Evolutionary conservation across 2,113 vertebrate genomes (phyloP).

Genomic region (Parotia lawesii): DNA sequence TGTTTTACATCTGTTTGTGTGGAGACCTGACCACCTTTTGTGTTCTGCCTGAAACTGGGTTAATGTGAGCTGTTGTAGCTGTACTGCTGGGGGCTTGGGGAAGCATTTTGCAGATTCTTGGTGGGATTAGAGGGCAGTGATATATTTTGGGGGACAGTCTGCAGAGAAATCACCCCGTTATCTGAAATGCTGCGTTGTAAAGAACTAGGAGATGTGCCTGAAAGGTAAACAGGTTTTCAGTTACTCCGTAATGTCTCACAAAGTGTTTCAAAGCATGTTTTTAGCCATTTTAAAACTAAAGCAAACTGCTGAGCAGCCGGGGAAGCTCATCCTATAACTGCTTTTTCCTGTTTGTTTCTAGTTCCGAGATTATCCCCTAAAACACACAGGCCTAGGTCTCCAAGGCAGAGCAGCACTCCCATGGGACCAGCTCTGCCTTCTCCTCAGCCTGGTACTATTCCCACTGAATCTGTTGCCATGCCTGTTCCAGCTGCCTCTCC

Average conservation of each 20-base stretch:
- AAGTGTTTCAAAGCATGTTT: conserved; percentile 15
- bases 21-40: conserved; percentile 38
- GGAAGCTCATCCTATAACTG: not conserved
- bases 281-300: conserved; percentile 2
- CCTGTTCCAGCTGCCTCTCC: conserved; percentile 86
- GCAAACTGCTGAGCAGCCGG: not conserved
- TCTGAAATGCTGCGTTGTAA: not conserved
- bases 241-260: not conserved
- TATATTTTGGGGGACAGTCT: not conserved
- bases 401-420: conserved; percentile 86
- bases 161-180: not conserved
- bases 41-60: conserved; percentile 31
- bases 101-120: not conserved
- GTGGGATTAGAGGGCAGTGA: not conserved
- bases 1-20: conserved; percentile 6
- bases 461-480: conserved; percentile 80
- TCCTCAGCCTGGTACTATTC: conserved; percentile 84
- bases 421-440: conserved; percentile 82
- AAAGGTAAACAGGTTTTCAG: conserved; percentile 33
- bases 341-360: conserved; percentile 66
- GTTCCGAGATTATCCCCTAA: conserved; percentile 77
- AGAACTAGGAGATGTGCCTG: conserved; percentile 7
- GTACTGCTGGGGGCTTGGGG: not conserved
- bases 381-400: conserved; percentile 94
- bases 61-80: conserved; percentile 50